Conservation (phyloP, 2,888 invertebrate species). For the Piscicola geometra region DNA sequence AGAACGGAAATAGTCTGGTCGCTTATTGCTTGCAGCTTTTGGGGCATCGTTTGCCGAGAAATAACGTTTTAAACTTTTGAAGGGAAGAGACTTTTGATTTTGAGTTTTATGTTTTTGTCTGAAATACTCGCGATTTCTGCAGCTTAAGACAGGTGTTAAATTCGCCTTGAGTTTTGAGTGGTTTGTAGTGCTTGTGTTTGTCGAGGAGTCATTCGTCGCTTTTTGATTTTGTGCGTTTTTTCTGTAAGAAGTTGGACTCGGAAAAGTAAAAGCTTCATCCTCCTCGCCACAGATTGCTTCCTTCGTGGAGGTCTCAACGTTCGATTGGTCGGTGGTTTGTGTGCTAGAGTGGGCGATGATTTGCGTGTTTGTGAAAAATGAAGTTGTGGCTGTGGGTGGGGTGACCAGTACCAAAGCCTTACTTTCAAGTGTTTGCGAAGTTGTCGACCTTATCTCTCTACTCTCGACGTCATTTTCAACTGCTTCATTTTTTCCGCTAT, state of each 20-base stretch:
- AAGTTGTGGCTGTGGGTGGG: not conserved
- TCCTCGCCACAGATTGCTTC: not conserved
- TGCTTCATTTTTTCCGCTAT: no score
- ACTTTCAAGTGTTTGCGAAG: not conserved
- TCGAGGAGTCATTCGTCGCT: no score
- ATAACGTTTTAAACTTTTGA: constrained; percentile 8
- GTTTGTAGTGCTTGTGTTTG: not conserved
- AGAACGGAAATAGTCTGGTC: not conserved
- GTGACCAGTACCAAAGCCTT: not conserved
- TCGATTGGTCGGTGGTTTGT: constrained; percentile 38
- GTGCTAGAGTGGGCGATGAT: not conserved
- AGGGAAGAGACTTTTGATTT: not conserved
- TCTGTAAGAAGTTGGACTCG: constrained; percentile 32
- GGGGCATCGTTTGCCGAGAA: constrained; percentile 10
- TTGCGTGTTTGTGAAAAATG: not conserved
- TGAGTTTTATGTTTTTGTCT: constrained; percentile 20
- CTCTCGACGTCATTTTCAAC: no score
- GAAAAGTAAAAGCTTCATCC: constrained; percentile 31
- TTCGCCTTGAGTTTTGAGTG: not conserved
- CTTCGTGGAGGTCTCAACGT: constrained; percentile 36
- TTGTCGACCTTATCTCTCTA: no score
- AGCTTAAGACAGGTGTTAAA: constrained; percentile 5
- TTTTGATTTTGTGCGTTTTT: constrained; percentile 6
- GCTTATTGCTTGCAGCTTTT: not conserved
- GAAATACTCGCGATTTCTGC: constrained; percentile 21